A percentile compares a stretch with the other conserved stretches of the same genome.
Conservation (phyloP, 2,797 vertebrate genomes). For the Hippopotamyrus pictus region DNA sequence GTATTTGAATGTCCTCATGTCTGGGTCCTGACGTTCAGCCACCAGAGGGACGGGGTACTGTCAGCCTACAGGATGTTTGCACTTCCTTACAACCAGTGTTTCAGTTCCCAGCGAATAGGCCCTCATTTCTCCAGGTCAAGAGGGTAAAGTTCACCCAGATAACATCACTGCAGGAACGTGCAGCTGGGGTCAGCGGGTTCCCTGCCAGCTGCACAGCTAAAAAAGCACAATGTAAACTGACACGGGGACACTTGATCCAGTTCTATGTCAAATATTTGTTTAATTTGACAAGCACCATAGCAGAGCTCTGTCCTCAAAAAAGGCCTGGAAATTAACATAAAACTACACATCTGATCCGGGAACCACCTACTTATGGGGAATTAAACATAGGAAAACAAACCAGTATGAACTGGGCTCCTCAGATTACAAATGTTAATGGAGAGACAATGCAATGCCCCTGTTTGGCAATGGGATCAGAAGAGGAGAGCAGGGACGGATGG, state of each 20-base stretch:
- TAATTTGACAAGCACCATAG: background rate
- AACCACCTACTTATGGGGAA: background rate
- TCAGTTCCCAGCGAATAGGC: background rate
- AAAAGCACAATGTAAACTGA: background rate
- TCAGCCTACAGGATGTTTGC: background rate
- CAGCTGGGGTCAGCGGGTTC: background rate
- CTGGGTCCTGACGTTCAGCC: background rate
- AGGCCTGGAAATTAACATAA: background rate
- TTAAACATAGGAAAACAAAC: background rate
- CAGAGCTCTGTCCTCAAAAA: background rate
- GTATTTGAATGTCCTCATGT: background rate
- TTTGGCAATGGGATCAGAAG: background rate
- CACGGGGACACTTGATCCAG: background rate
- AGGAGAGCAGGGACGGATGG: background rate
- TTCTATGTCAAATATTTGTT: slow-evolving; percentile 7
- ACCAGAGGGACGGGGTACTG: background rate
- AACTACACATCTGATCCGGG: background rate
- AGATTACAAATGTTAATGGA: background rate
- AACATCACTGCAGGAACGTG: background rate
- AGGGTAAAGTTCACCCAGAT: background rate
- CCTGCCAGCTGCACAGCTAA: background rate
- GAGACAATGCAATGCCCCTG: background rate
- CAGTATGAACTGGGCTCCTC: background rate
- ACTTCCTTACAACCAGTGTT: background rate
- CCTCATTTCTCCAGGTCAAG: background rate